Base-by-base conservation (phyloP, 2,113 vertebrate genomes). In the Indicator maculatus region DNA sequence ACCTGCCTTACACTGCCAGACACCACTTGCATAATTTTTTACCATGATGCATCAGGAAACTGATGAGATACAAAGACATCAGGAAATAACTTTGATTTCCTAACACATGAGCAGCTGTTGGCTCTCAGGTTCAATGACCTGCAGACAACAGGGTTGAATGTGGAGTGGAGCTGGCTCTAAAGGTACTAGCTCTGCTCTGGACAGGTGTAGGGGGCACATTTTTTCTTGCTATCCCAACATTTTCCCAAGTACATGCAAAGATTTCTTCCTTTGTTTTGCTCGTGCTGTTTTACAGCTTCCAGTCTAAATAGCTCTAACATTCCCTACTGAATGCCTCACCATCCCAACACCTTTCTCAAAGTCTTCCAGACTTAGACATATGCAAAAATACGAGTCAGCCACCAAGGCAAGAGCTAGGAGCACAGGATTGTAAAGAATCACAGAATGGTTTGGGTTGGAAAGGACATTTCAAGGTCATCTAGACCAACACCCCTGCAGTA, bases 91-190 rank as follows among this genome's bases (percentile, higher is more conserved):
- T 89, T 61, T 47, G 65, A 47, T 77, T 86, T 77, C 69, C 77
- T 19, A 61, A 33, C n/a, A 24, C 38, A 11, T 4, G 36, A 83
- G 67, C 1, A 1, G 63, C 63, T 78, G 20, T 13, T 0, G 2
- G 79, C 44, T 70, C 50, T 53, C 65, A 41, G n/a, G 16, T 76
- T 44, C 66, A 78, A 52, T 0, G 0, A 14, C 39, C 31, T 86
- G 63, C 61, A 56, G 12, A 0, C 60, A 50, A n/a, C 30, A 56
- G 50, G 39, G 60, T 8, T 74, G 52, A 81, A 82, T 2, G 9
- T 31, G 66, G 70, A 72, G 44, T 59, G 33, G 59, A 72, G 66
- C 41, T 60, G 65, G 53, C 47, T n/a, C 61, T 44, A 53, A 71
- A 41, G 31, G 60, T 8, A 11, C 11, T 23, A 24, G 31, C 18